Percentiles rank a stretch among this genome's conserved stretches.
phyloP scores from a whole-genome alignment of 2,888 invertebrate genomes.

The Heliconius charithonia region DNA sequence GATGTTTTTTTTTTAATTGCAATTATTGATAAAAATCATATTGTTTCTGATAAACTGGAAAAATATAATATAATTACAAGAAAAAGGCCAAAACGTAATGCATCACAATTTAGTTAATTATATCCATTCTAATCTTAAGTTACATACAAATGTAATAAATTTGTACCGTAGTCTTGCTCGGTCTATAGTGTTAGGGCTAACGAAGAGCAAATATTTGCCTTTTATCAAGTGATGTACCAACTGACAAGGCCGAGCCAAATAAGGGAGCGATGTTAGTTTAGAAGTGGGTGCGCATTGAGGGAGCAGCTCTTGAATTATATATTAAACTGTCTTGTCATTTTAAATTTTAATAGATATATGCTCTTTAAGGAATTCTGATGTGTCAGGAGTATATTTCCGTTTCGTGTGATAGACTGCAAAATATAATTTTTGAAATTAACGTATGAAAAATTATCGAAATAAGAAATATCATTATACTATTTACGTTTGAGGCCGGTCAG shows the following conservation, averaged over 20 bases:
- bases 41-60: background rate
- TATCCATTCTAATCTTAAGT: too few species aligned
- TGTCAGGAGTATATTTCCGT: too few species aligned
- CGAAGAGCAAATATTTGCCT: slow-evolving; percentile 71
- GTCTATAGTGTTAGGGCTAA: slow-evolving; percentile 54
- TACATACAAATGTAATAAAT: background rate
- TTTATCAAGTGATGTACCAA: slow-evolving; percentile 58
- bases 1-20: slow-evolving; percentile 48
- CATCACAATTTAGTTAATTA: background rate
- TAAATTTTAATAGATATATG: background rate
- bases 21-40: background rate
- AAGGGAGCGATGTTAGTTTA: slow-evolving; percentile 20
- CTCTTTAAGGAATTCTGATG: too few species aligned
- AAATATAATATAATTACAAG: background rate
- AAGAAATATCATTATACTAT: too few species aligned
- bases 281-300: background rate
- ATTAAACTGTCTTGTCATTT: background rate
- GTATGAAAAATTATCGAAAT: too few species aligned
- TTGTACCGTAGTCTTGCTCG: background rate
- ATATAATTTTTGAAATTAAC: too few species aligned
- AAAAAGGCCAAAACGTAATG: background rate
- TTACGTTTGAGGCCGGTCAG: too few species aligned
- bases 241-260: slow-evolving; percentile 37
- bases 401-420: too few species aligned
- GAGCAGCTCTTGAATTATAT: background rate